Evolutionary conservation across 2,888 invertebrate genomes (phyloP), one percentile per base, ranked within the genome.

Genomic region (Sinhomidia bicolor): DNA sequence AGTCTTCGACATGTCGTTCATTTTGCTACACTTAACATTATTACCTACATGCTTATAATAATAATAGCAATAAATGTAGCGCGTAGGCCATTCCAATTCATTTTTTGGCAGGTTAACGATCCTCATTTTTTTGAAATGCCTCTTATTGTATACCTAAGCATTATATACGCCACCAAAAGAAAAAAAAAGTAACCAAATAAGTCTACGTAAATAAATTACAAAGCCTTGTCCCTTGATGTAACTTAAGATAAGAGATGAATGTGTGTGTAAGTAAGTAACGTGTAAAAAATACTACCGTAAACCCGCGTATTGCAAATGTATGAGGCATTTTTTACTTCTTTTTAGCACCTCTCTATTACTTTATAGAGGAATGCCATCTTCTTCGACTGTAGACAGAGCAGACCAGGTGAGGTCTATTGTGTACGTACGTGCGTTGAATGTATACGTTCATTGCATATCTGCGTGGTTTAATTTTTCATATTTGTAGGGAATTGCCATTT

Each of bases 91-190:
- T 81, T 36, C n/a, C 32, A 71, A 71, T 68, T 82, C 68, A 41
- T 68, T 76, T 84, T 84, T 84, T n/a, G 74, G 60, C 84, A 84
- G 84, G 84, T 84, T 84, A 84, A 84, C 60, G 84, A 84, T 84
- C 84, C 60, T 74, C 44, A 71, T 71, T 74, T 71, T 81, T 54
- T 71, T 54, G 32, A 84, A 76, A 26, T 44, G 47, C 9, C n/a
- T 36, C 23, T 26, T 17, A 2, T 17, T n/a, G 5, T 9, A 17
- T 1, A 54, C 23, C 23, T 6, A 60, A 60, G 26, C 60, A 10
- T 10, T 47, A 47, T 12, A 12, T 47, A 47, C 47, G 12, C 47
- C 36, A n/a, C n/a, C n/a, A 57, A 57, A 57, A 2, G 47, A 47
- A 1, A 9, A 9, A 41, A 47, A 47, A 9, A 47, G 14, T 47